A percentile compares a stretch with the other conserved stretches of the same genome.
phyloP scores from a whole-genome alignment of 2,888 invertebrate genomes.

The Boloria euphrosyne region DNA sequence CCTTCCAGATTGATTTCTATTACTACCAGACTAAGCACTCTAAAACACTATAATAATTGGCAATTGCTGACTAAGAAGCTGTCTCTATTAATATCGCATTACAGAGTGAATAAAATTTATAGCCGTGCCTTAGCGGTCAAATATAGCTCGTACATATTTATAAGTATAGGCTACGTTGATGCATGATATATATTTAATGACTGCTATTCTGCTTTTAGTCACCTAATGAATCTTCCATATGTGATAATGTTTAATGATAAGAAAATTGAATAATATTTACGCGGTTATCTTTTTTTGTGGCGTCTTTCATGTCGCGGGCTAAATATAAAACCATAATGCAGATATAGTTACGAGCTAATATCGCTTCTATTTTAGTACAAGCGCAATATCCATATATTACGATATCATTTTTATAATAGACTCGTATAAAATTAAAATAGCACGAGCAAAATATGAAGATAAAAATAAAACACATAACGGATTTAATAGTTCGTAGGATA shows the following conservation, averaged over 20 bases:
- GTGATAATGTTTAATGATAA: constrained; percentile 31
- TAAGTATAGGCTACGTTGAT: constrained; percentile 29
- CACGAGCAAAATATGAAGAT: neutral
- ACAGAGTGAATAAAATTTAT: constrained; percentile 36
- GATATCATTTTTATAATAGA: constrained; percentile 29
- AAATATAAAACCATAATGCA: constrained; percentile 31
- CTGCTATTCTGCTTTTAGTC: constrained; percentile 28
- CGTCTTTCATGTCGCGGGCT: constrained; percentile 13
- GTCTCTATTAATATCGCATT: constrained; percentile 39
- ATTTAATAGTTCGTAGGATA: too few species aligned
- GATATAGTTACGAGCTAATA: constrained; percentile 33
- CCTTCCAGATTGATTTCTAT: constrained; percentile 72
- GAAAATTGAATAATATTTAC: constrained; percentile 28
- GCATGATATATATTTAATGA: constrained; percentile 34
- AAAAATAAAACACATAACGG: neutral
- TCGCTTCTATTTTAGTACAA: constrained; percentile 31
- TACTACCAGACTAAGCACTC: constrained; percentile 63
- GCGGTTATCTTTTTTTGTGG: constrained; percentile 21
- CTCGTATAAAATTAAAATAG: constrained; percentile 1
- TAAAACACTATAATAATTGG: constrained; percentile 66
- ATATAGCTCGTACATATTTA: constrained; percentile 28
- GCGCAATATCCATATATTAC: constrained; percentile 32
- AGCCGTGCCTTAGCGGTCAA: constrained; percentile 22
- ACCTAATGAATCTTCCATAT: constrained; percentile 34
- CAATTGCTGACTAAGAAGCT: constrained; percentile 48